Percentiles rank a stretch among this genome's conserved stretches.
Conservation (phyloP, 2,888 invertebrate genomes). For the Melanostoma scalare region DNA sequence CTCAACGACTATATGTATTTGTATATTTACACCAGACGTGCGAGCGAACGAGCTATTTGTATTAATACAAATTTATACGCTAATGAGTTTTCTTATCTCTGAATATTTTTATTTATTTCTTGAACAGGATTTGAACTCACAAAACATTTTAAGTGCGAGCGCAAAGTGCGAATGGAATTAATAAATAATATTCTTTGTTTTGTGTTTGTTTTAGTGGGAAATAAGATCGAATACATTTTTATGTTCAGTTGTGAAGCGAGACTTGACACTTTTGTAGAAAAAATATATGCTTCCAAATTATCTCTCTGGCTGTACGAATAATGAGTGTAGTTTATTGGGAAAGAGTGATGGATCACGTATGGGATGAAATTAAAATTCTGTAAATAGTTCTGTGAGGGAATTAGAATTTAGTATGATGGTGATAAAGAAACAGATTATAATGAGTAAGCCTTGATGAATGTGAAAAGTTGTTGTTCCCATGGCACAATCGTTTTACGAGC, state of each 20-base stretch:
- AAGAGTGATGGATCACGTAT: slow-evolving; percentile 30
- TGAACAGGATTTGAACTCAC: slow-evolving; percentile 57
- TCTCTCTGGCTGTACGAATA: slow-evolving; percentile 24
- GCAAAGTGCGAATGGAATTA: slow-evolving; percentile 68
- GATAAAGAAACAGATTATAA: slow-evolving; percentile 14
- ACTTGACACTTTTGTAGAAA: slow-evolving; percentile 61
- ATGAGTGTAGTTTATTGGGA: slow-evolving; percentile 43
- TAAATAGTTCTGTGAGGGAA: slow-evolving; percentile 50
- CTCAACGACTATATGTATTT: slow-evolving; percentile 30
- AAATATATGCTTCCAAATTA: slow-evolving; percentile 48
- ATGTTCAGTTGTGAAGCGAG: slow-evolving; percentile 48
- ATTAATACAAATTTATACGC: slow-evolving; percentile 71
- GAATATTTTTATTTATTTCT: slow-evolving; percentile 32
- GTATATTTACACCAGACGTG: background rate
- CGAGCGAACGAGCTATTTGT: slow-evolving; percentile 28
- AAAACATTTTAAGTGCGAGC: slow-evolving; percentile 45
- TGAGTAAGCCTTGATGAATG: background rate
- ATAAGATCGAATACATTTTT: slow-evolving; percentile 56
- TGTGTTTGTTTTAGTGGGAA: slow-evolving; percentile 22
- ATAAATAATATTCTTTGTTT: slow-evolving; percentile 43
- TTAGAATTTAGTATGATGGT: slow-evolving; percentile 19
- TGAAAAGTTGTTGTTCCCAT: no score
- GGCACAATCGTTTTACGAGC: no score
- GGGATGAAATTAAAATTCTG: slow-evolving; percentile 34
- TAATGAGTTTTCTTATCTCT: slow-evolving; percentile 71